Conservation (phyloP, 2,888 invertebrate genomes). For the Heteromyza rotundicornis region DNA sequence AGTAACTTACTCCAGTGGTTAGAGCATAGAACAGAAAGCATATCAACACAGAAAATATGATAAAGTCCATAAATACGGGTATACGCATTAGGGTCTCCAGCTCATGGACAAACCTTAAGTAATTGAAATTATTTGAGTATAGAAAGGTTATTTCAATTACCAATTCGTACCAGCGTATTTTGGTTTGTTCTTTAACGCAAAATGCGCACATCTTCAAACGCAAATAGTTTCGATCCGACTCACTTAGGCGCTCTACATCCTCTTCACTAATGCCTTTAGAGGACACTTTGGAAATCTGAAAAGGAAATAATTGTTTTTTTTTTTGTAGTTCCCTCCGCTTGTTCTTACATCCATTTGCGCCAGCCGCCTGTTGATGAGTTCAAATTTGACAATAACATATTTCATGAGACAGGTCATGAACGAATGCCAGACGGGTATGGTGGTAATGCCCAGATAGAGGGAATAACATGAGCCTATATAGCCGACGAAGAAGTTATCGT, state of each 20-base stretch:
- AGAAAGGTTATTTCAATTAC: background rate
- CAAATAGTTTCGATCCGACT: conserved; percentile 29
- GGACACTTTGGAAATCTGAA: conserved; percentile 28
- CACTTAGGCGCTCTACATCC: conserved; percentile 1
- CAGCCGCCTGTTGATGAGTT: conserved; percentile 40
- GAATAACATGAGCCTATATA: conserved; percentile 45
- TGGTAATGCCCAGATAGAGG: conserved; percentile 38
- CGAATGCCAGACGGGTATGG: conserved; percentile 52
- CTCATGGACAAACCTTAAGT: conserved; percentile 34
- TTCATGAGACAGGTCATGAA: conserved; percentile 50
- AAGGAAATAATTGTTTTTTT: no score
- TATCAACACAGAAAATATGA: conserved; percentile 50
- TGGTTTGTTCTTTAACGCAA: conserved; percentile 42
- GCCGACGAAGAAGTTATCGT: conserved; percentile 40
- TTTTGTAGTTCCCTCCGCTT: no score
- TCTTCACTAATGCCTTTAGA: background rate
- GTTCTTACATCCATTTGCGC: conserved; percentile 48
- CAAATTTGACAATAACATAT: conserved; percentile 44
- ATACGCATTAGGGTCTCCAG: conserved; percentile 41
- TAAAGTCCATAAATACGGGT: conserved; percentile 51
- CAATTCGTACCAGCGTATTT: conserved; percentile 39
- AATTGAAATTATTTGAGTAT: background rate
- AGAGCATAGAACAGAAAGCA: conserved; percentile 51
- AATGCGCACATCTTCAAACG: conserved; percentile 39
- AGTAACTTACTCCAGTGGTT: conserved; percentile 40